Evolutionary conservation across 2,797 vertebrate species (phyloP).

Genomic region (Aphelocoma californica): DNA sequence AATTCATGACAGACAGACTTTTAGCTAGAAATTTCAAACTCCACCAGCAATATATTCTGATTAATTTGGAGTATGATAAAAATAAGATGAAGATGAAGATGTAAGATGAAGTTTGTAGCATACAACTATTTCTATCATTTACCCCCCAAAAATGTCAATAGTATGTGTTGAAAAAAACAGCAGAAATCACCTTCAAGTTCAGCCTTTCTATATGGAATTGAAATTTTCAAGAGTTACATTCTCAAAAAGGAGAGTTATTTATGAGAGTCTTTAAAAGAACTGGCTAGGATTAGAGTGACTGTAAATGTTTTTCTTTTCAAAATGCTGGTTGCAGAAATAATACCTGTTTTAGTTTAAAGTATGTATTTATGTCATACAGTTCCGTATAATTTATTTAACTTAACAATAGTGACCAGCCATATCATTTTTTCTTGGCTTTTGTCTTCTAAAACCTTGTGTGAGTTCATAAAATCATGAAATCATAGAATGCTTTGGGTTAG

Average conservation of each 20-base stretch:
- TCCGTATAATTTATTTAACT: neutral
- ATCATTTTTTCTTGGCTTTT: neutral
- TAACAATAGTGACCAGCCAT: neutral
- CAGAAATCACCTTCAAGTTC: neutral
- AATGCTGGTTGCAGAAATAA: neutral
- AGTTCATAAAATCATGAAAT: neutral
- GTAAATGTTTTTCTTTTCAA: neutral
- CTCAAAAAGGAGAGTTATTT: neutral
- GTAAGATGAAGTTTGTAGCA: neutral
- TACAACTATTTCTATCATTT: neutral
- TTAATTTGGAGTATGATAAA: neutral
- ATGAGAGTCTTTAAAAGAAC: neutral
- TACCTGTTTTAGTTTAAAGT: neutral
- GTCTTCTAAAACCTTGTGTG: neutral
- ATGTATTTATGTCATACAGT: neutral
- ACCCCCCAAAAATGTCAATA: neutral
- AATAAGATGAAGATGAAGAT: too few relatives aligned
- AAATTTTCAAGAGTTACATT: neutral
- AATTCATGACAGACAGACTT: neutral
- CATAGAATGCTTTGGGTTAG: neutral
- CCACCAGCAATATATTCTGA: neutral
- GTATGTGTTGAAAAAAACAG: neutral
- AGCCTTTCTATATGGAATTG: neutral
- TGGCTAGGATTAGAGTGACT: neutral
- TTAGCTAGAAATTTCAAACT: constrained; percentile 3